Percentiles rank a stretch among this genome's conserved stretches.
Evolutionary conservation across 2,797 vertebrate genomes (phyloP).

Genomic region (Poecilia velifera): DNA sequence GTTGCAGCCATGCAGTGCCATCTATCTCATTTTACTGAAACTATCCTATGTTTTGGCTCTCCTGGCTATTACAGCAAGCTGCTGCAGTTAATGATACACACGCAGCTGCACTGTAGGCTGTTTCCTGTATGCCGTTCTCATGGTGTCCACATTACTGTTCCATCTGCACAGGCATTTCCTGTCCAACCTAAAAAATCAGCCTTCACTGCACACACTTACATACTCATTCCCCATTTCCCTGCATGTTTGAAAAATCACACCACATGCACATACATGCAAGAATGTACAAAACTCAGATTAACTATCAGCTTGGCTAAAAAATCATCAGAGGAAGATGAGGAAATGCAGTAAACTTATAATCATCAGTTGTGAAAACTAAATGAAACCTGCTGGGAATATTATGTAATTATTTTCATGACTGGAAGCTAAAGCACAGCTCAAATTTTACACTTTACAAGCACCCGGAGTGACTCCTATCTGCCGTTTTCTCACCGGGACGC

Average conservation of each 20-base stretch:
- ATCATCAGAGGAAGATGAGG: constrained; percentile 30
- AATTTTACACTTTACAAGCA: constrained; percentile 51
- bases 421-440: constrained; percentile 43
- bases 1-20: constrained; percentile 6
- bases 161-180: constrained; percentile 82
- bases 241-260: constrained; percentile 9
- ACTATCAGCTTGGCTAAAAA: constrained; percentile 21
- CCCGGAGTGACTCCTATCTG: constrained; percentile 50
- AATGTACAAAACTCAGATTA: constrained; percentile 27
- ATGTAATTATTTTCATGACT: constrained; percentile 48
- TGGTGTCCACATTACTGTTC: constrained; percentile 69
- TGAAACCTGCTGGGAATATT: constrained; percentile 14
- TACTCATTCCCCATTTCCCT: constrained; percentile 40
- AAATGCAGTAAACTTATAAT: constrained; percentile 40
- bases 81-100: constrained; percentile 46
- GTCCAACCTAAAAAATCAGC: constrained; percentile 70
- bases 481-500: constrained; percentile 59
- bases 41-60: constrained; percentile 11
- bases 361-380: constrained; percentile 43
- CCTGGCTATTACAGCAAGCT: constrained; percentile 28
- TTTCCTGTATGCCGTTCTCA: constrained; percentile 76
- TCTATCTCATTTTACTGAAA: constrained; percentile 23
- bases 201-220: constrained; percentile 46
- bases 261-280: constrained; percentile 11
- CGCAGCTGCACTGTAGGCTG: constrained; percentile 71